A percentile compares a stretch with the other conserved stretches of the same genome.
Conservation (phyloP, 2,888 invertebrate species). For the Catocala nupta region DNA sequence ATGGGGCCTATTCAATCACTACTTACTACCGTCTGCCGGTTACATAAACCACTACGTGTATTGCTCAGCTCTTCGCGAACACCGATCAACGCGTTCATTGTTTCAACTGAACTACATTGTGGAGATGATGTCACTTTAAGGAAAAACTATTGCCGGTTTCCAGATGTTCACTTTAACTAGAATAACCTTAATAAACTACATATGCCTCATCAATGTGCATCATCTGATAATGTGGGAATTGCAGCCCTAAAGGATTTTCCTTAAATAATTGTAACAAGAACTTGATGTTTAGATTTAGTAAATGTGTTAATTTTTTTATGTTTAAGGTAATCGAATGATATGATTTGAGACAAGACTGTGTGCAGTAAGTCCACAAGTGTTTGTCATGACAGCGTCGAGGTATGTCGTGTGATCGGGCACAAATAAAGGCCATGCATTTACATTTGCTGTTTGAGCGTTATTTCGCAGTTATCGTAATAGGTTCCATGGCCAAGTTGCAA, state of each 20-base stretch:
- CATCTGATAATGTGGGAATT: conserved; percentile 26
- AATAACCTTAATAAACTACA: conserved; percentile 42
- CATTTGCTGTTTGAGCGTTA: conserved; percentile 78
- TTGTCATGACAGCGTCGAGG: conserved; percentile 41
- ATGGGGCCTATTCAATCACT: conserved; percentile 80
- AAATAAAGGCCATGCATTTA: conserved; percentile 80
- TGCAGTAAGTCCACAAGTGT: conserved; percentile 35
- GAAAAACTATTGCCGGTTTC: conserved; percentile 55
- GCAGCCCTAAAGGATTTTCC: conserved; percentile 35
- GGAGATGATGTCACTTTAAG: conserved; percentile 60
- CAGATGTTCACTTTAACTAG: conserved; percentile 37
- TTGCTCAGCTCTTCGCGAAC: conserved; percentile 61
- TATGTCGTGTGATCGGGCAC: conserved; percentile 67
- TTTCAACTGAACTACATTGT: conserved; percentile 56
- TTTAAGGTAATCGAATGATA: too few species aligned
- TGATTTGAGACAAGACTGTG: too few species aligned
- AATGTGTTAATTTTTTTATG: too few species aligned
- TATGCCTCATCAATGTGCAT: conserved; percentile 18
- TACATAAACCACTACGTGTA: conserved; percentile 70
- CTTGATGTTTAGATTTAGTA: too few species aligned
- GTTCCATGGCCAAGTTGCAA: conserved; percentile 87
- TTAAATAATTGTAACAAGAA: conserved; percentile 4
- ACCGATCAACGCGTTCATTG: conserved; percentile 54
- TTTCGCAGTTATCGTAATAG: conserved; percentile 84
- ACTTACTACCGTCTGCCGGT: conserved; percentile 70